These are phyloP conservation scores for Leptogaster cylindrica DNA, from an alignment of 2,888 invertebrate genomes.

Conservation along the genomic window DNA sequence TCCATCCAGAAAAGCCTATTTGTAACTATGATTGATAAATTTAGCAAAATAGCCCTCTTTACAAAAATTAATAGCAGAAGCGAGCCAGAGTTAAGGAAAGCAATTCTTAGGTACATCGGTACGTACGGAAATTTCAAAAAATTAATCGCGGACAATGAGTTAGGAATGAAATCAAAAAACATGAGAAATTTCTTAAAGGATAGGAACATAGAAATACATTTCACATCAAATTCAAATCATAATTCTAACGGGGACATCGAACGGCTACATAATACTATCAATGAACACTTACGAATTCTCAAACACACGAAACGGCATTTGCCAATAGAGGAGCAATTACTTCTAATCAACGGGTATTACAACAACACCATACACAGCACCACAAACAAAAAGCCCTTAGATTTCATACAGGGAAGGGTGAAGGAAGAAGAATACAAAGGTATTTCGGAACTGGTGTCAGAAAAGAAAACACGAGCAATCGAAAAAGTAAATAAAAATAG, in stretches of 20 bases:
- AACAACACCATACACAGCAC: background rate
- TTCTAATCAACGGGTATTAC: background rate
- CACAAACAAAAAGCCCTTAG: background rate
- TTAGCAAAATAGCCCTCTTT: background rate
- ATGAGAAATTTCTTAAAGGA: slow-evolving; percentile 1
- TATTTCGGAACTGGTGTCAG: background rate
- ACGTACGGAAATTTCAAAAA: background rate
- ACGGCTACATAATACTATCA: background rate
- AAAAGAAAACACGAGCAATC: background rate
- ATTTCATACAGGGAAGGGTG: background rate
- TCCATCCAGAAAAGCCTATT: background rate
- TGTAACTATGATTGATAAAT: slow-evolving; percentile 14
- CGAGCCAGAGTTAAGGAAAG: background rate
- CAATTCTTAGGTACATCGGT: background rate
- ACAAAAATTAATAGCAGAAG: background rate
- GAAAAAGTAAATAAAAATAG: slow-evolving; percentile 3
- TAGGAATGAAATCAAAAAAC: background rate
- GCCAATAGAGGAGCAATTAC: background rate
- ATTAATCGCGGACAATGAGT: slow-evolving; percentile 7
- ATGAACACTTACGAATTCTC: background rate
- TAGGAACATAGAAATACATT: background rate
- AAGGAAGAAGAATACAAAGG: background rate
- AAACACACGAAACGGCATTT: background rate
- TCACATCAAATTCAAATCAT: slow-evolving; percentile 1
- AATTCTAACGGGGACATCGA: background rate